Percentiles rank a stretch among this genome's conserved stretches.
These are phyloP conservation scores for Machaerirhynchus nigripectus DNA, from an alignment of 2,113 vertebrate genomes.

Conservation along the genomic window DNA sequence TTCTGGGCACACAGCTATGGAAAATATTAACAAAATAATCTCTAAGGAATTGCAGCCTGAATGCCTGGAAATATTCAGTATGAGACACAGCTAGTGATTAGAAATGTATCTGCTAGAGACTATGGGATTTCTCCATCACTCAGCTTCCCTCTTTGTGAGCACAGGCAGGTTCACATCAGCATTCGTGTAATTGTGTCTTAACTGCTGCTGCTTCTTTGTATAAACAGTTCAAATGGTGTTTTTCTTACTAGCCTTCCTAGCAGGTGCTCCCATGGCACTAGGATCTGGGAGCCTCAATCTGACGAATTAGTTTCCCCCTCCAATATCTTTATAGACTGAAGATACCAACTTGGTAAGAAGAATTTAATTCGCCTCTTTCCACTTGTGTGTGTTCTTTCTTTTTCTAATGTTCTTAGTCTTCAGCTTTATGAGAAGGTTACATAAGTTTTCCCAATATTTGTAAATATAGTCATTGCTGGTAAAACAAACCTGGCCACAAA, in stretches of 20 bases:
- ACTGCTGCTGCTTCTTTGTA: neutral
- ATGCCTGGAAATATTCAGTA: conserved; percentile 2
- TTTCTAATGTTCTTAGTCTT: neutral
- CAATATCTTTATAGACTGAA: neutral
- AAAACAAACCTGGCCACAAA: neutral
- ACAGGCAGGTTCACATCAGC: neutral
- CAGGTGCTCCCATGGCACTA: neutral
- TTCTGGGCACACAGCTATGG: neutral
- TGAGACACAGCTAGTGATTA: neutral
- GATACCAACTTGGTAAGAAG: fast-evolving
- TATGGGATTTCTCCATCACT: neutral
- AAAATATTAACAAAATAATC: neutral
- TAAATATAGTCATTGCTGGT: neutral
- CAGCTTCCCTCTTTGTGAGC: neutral
- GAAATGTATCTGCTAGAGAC: neutral
- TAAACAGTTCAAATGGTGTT: neutral
- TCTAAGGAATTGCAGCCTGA: neutral
- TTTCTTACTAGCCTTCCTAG: neutral
- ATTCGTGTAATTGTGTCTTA: neutral
- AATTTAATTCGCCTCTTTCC: neutral
- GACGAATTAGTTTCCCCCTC: neutral
- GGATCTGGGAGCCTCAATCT: neutral
- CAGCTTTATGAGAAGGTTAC: neutral
- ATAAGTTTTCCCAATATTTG: neutral
- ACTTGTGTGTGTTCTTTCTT: neutral